phyloP scores from a whole-genome alignment of 2,113 vertebrate genomes.

The Archocentrus centrarchus region DNA sequence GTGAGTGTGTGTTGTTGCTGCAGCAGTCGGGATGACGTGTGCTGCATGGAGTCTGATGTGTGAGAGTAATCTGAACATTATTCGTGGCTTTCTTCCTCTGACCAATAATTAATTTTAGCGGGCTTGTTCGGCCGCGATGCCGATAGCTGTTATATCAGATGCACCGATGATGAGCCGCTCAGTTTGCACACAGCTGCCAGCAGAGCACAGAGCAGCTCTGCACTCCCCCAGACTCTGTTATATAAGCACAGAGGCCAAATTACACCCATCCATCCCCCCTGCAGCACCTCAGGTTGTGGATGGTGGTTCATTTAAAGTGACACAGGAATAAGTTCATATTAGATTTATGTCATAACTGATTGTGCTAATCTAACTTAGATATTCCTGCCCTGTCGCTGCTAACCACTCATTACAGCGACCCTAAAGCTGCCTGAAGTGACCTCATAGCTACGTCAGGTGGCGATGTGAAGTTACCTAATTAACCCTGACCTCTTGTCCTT shows the following conservation, averaged over 20 bases:
- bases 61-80: not conserved
- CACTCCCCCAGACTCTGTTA: not conserved
- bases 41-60: not conserved
- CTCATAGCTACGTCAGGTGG: not conserved
- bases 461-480: not conserved
- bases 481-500: not conserved
- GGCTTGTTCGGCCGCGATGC: not conserved
- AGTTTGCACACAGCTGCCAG: not conserved
- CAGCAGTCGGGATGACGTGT: not conserved
- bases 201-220: not conserved
- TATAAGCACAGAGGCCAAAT: conserved; percentile 13
- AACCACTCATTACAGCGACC: not conserved
- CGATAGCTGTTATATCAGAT: not conserved
- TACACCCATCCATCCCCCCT: not conserved
- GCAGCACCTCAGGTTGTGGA: conserved; percentile 7
- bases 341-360: conserved; percentile 18
- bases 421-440: not conserved
- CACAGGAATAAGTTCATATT: not conserved
- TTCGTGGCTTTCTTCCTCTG: not conserved
- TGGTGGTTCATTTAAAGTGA: conserved; percentile 16
- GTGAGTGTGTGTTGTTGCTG: not conserved
- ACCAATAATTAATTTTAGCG: not conserved
- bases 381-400: not conserved
- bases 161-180: not conserved
- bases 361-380: conserved; percentile 1